Conservation (phyloP, 2,113 vertebrate genomes). For the Rhombomys opimus region DNA sequence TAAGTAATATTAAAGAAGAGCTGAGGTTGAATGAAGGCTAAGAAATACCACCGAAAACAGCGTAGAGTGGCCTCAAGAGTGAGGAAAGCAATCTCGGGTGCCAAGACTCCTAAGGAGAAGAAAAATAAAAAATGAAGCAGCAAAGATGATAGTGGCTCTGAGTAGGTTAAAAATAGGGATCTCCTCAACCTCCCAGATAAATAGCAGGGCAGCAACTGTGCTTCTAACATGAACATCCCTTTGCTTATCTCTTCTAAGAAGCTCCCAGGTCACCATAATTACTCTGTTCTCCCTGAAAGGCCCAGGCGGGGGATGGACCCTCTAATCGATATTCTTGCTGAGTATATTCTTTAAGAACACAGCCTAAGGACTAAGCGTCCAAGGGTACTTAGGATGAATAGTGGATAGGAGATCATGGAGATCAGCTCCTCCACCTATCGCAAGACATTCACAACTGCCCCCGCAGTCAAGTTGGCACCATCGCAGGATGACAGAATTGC, state of each 20-base stretch:
- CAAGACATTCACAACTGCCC: too few relatives aligned
- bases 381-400: too few relatives aligned
- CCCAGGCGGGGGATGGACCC: not conserved
- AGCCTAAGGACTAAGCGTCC: not conserved
- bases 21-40: slow-evolving; percentile 37
- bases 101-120: slow-evolving; percentile 51
- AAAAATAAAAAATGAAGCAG: not conserved
- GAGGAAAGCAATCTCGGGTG: slow-evolving; percentile 13
- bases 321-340: not conserved
- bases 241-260: not conserved
- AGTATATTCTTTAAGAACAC: not conserved
- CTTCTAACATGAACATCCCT: not conserved
- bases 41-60: slow-evolving; percentile 40
- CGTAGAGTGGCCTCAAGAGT: not conserved
- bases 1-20: not conserved
- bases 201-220: not conserved
- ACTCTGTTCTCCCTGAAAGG: not conserved
- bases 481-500: too few relatives aligned
- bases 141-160: not conserved
- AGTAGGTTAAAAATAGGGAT: not conserved
- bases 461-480: too few relatives aligned
- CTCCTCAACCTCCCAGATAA: not conserved
- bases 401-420: too few relatives aligned
- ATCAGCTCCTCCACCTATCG: too few relatives aligned
- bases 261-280: fast-evolving